These are phyloP conservation scores for Amazona guildingii DNA, from an alignment of 2,113 vertebrate genomes.

Conservation along the genomic window DNA sequence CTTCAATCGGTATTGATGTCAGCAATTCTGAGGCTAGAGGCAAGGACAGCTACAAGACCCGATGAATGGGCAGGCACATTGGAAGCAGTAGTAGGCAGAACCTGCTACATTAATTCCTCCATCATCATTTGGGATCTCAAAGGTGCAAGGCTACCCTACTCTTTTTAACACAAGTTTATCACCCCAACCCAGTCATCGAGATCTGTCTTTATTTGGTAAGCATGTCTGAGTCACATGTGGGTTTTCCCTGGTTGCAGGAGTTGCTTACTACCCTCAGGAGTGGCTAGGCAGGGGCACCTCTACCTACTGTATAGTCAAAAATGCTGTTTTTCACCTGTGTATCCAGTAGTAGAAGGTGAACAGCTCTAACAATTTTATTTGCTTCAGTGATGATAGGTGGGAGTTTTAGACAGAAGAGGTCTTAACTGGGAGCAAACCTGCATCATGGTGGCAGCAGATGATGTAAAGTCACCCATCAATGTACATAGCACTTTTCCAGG, in stretches of 20 bases:
- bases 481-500: rapidly evolving
- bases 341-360: background rate
- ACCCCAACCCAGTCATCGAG: background rate
- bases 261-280: background rate
- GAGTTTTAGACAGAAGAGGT: background rate
- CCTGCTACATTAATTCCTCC: background rate
- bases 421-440: background rate
- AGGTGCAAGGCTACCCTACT: background rate
- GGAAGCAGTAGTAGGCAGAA: background rate
- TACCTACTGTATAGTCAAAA: background rate
- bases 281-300: background rate
- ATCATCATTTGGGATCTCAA: background rate
- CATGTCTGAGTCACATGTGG: background rate
- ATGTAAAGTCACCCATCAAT: background rate
- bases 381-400: background rate
- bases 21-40: background rate
- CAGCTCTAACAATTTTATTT: background rate
- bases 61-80: rapidly evolving
- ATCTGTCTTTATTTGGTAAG: background rate
- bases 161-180: background rate
- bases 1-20: background rate
- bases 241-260: background rate
- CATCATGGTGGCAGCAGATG: background rate
- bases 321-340: rapidly evolving
- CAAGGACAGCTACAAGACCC: background rate